Evolutionary conservation across 2,113 vertebrate genomes (phyloP).

Genomic region (Puntigrus tetrazona): DNA sequence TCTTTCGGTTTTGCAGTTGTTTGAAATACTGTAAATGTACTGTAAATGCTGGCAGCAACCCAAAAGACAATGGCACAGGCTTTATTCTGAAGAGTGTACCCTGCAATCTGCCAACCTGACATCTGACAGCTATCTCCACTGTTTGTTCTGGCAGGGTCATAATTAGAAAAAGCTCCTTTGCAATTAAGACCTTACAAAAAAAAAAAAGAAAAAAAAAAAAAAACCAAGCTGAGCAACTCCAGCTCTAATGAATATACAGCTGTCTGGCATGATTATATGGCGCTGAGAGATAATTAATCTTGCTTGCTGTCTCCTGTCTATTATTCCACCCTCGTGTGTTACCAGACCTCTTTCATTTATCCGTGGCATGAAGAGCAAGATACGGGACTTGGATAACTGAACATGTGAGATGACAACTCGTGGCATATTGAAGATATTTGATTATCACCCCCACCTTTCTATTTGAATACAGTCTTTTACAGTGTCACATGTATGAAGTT

Average conservation of each 20-base stretch:
- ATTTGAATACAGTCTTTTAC: background rate
- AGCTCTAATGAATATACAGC: slow-evolving; percentile 68
- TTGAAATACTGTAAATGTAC: slow-evolving; percentile 3
- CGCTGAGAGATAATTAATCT: slow-evolving; percentile 67
- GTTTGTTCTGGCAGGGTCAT: slow-evolving; percentile 55
- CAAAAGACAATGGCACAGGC: slow-evolving; percentile 28
- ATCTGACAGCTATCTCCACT: slow-evolving; percentile 42
- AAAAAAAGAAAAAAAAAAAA: no score
- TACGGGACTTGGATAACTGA: slow-evolving; percentile 24
- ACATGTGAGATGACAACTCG: slow-evolving; percentile 19
- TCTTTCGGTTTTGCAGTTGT: background rate
- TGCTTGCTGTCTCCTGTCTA: slow-evolving; percentile 58
- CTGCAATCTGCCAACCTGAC: slow-evolving; percentile 43
- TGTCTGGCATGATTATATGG: slow-evolving; percentile 69
- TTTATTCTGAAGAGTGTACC: slow-evolving; percentile 42
- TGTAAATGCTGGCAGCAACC: slow-evolving; percentile 11
- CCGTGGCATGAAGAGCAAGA: slow-evolving; percentile 33
- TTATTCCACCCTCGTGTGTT: slow-evolving; percentile 54
- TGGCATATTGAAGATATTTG: slow-evolving; percentile 20
- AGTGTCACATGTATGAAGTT: background rate
- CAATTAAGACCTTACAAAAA: slow-evolving; percentile 67
- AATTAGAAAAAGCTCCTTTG: slow-evolving; percentile 56
- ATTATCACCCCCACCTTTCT: background rate
- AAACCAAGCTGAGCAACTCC: slow-evolving; percentile 55
- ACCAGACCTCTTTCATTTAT: slow-evolving; percentile 50